Evolutionary conservation across 2,888 invertebrate species (phyloP), one percentile per base, ranked within the genome.

Genomic region (Sesamia inferens): DNA sequence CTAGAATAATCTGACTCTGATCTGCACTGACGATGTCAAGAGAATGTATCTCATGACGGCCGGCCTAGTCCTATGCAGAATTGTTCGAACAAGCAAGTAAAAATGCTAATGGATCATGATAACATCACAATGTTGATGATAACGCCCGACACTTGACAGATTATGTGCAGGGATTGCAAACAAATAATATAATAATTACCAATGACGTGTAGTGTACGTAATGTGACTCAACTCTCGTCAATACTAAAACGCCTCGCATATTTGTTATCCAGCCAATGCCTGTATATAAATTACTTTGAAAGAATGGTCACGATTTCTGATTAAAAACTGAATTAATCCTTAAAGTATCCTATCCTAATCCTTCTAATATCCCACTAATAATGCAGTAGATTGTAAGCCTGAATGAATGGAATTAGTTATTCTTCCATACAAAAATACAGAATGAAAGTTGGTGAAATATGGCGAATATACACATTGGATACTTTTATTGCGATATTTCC

Each of bases 121-220:
- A 31, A 31, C 31, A 3, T 31, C 31, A 31, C 31, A 78, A 78
- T 59, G 58, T 11, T 14, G 31, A 19, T 24, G 19, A 39, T 64
- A 63, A 42, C 31, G 19, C 48, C 79, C 77, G 57, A 68, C 68
- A 77, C 73, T 61, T 62, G 67, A 14, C 13, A 64, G 64, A 65
- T 71, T 62, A 58, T 51, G 47, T 67, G 58, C 11, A 14, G 16
- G 62, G 67, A 65, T 71, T 61, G 55, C 39, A 42, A 47, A 64
- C 44, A 64, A 61, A 64, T 62, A 66, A 66, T 64, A 62, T 55
- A 65, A 82, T 67, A 73, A 80, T 70, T n/a, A 63, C 66, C n/a
- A 19, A 77, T 68, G 71, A 82, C 64, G 64, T 44, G 64, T 44
- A 44, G 42, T 31, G 10, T 58, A 13, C 64, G 44, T 42, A 16